Percentiles rank a stretch among this genome's conserved stretches.
These are phyloP conservation scores for Neoarius graeffei DNA, from an alignment of 2,113 vertebrate species.

Conservation along the genomic window DNA sequence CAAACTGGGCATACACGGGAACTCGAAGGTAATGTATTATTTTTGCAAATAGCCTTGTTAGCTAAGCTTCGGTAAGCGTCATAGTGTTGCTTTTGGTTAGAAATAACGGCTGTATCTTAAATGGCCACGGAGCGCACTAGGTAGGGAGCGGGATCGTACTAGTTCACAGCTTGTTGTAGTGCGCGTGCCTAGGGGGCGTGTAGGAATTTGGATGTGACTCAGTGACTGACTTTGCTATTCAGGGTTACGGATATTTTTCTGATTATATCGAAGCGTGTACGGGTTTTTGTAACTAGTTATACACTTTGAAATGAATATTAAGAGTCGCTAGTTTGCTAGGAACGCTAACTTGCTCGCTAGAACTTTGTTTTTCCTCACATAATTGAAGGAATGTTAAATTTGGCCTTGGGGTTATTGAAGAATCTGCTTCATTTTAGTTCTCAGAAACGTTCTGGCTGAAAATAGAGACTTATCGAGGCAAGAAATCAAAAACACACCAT, in stretches of 20 bases:
- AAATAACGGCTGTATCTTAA: neutral
- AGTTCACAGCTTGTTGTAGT: neutral
- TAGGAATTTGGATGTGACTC: neutral
- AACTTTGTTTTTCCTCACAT: no score
- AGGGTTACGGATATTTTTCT: neutral
- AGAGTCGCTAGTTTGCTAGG: neutral
- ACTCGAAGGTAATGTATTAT: neutral
- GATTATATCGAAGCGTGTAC: neutral
- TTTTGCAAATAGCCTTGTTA: neutral
- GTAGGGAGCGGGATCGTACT: neutral
- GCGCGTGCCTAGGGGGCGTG: neutral
- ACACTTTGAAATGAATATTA: neutral
- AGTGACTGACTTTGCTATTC: neutral
- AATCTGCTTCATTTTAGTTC: neutral
- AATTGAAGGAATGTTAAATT: neutral
- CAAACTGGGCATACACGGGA: neutral
- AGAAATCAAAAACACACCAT: neutral
- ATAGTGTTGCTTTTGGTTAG: constrained; percentile 1
- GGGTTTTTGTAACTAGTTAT: neutral
- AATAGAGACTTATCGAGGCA: neutral
- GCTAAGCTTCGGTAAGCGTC: neutral
- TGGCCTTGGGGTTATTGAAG: neutral
- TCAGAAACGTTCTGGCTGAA: neutral
- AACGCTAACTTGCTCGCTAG: neutral
- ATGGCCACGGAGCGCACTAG: neutral